Evolutionary conservation across 2,888 invertebrate species (phyloP).

Genomic region (Dysmachus trigonus): DNA sequence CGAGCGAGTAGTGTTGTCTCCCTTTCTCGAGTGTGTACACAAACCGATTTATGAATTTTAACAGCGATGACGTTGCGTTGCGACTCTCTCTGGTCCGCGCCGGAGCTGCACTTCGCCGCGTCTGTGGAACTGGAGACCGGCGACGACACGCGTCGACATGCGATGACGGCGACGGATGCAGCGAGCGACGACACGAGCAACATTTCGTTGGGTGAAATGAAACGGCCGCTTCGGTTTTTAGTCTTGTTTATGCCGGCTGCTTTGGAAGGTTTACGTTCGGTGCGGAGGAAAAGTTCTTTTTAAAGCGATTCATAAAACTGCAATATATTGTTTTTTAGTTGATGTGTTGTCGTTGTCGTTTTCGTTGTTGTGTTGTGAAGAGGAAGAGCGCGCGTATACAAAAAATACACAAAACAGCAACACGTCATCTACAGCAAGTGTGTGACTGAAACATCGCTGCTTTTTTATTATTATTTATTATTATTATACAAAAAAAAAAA

Average conservation of each 20-base stretch:
- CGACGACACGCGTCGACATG: not conserved
- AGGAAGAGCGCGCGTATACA: constrained; percentile 1
- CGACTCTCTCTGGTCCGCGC: not conserved
- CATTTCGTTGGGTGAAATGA: constrained; percentile 14
- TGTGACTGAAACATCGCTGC: not conserved
- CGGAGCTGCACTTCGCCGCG: not conserved
- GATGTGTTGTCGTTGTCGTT: not conserved
- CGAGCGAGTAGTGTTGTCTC: not conserved
- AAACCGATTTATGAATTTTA: constrained; percentile 2
- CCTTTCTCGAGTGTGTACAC: not conserved
- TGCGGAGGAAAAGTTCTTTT: not conserved
- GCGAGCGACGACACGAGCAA: not conserved
- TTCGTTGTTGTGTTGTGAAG: not conserved
- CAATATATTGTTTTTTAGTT: not conserved
- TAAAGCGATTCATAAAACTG: not conserved
- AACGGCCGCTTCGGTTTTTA: constrained; percentile 51
- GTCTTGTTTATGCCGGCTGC: constrained; percentile 59
- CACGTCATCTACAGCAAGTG: not conserved
- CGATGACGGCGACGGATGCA: constrained; percentile 11
- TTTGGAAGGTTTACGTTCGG: constrained; percentile 53
- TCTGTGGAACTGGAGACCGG: not conserved
- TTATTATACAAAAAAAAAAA: not conserved
- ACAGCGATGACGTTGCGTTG: not conserved
- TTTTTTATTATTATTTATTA: not conserved
- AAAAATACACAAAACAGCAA: not conserved